Evolutionary conservation across 1,140 invertebrate genomes (phyloP), one percentile per base, ranked within the genome.

Genomic region (Druon quercuslanigerum): DNA sequence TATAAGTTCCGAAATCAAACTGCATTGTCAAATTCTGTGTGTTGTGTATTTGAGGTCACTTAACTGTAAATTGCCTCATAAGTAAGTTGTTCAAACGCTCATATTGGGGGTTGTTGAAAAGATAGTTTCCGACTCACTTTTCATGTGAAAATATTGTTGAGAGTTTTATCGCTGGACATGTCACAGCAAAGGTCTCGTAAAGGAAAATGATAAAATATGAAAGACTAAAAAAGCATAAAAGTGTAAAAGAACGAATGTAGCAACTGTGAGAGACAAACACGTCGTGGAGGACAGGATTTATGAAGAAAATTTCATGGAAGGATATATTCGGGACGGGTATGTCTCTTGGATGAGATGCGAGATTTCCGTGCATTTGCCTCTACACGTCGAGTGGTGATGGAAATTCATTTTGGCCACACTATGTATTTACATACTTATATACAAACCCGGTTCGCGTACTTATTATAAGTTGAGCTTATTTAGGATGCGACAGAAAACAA

Each of bases 251-350:
- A 13, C n/a, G 14, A 76, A 56, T 25, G 71, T 17, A 46, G 33
- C 66, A n/a, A 46, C 51, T 70, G 20, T 33, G 50, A 66, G 54
- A 70, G 74, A 75, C 57, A 66, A 66, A 66, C 60, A 33, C 60
- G 60, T 66, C 60, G 40, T 66, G 60, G 25, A 33, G 40, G 13
- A 66, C 16, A 66, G 60, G 60, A 66, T 66, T 66, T 66, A 66
- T 66, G 60, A 66, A 66, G 60, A 33, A 40, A 66, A 66, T 66
- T 66, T 66, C 60, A 66, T 66, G 60, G 60, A 40, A 66, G 20
- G 60, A 66, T 66, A 46, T 33, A 66, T 66, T 3, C 33, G 40
- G 33, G 40, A 46, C 40, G 40, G 16, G 33, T 9, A 33, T 1
- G 13, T 40, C 25, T 33, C 33, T 66, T 66, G 60, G 33, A 66